These are phyloP conservation scores for Thereva nobilitata DNA, from an alignment of 2,888 invertebrate genomes.

Conservation along the genomic window DNA sequence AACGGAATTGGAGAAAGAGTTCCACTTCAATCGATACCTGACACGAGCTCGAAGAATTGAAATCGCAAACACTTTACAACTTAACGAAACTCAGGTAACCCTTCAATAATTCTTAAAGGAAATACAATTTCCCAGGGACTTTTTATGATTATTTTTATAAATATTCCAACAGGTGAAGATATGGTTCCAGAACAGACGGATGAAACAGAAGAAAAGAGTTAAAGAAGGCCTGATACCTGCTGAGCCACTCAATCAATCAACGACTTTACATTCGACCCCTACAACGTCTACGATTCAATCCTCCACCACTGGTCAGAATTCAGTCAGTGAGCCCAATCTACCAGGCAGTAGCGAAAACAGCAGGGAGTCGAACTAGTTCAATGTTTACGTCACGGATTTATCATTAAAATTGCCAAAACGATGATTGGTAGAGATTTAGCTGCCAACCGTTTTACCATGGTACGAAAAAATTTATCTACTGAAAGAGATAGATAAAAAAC, in stretches of 20 bases:
- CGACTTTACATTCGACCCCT: conserved; percentile 50
- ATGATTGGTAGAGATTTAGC: not conserved
- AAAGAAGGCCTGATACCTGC: conserved; percentile 84
- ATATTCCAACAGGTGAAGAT: conserved; percentile 73
- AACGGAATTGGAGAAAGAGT: conserved; percentile 98
- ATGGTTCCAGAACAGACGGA: conserved; percentile 98
- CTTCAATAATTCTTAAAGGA: not conserved
- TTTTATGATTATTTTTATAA: conserved; percentile 2
- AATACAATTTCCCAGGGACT: not conserved
- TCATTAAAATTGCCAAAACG: conserved; percentile 9
- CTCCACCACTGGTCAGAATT: conserved; percentile 42
- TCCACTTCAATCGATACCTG: conserved; percentile 98
- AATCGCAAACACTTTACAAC: conserved; percentile 92
- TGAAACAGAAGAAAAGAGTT: conserved; percentile 98
- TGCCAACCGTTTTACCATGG: not conserved
- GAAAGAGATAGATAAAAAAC: too few relatives aligned
- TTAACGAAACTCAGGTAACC: conserved; percentile 89
- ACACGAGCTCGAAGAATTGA: conserved; percentile 96
- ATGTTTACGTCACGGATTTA: conserved; percentile 27
- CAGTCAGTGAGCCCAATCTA: conserved; percentile 43
- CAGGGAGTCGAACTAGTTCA: conserved; percentile 66
- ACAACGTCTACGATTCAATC: conserved; percentile 44
- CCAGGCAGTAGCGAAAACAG: conserved; percentile 72
- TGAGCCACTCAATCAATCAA: conserved; percentile 62
- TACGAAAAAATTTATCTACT: not conserved